Evolutionary conservation across 1,140 invertebrate species (phyloP).

Genomic region (Leptinotarsa lineolata): DNA sequence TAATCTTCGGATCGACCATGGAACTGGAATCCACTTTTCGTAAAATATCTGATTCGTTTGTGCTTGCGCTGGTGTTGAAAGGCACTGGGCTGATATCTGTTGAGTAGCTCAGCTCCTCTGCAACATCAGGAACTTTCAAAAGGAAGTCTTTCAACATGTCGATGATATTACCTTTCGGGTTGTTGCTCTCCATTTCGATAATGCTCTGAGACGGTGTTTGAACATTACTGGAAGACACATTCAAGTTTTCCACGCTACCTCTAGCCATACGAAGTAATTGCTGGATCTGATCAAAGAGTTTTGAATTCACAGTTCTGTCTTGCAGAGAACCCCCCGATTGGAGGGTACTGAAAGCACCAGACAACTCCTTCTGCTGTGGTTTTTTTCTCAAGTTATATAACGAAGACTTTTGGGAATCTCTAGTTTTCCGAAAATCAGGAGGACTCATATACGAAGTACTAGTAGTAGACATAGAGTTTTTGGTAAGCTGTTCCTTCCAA

Average conservation of each 20-base stretch:
- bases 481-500: constrained; percentile 49
- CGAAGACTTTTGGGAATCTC: constrained; percentile 22
- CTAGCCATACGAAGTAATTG: constrained; percentile 60
- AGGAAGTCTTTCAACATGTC: constrained; percentile 39
- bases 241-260: constrained; percentile 58
- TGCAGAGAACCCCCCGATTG: constrained; percentile 12
- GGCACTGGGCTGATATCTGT: constrained; percentile 22
- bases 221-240: constrained; percentile 60
- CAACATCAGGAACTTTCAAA: constrained; percentile 25
- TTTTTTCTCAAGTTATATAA: constrained; percentile 39
- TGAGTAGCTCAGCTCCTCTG: constrained; percentile 25
- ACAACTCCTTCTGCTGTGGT: constrained; percentile 42
- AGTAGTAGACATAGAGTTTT: constrained; percentile 43
- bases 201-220: constrained; percentile 61
- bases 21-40: background rate
- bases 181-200: constrained; percentile 47
- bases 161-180: constrained; percentile 25
- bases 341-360: constrained; percentile 15
- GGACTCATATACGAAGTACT: constrained; percentile 53
- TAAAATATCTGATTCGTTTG: background rate
- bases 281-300: constrained; percentile 58
- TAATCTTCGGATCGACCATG: background rate
- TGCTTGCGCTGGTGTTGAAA: constrained; percentile 10
- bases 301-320: constrained; percentile 35
- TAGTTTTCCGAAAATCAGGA: constrained; percentile 43